These are phyloP conservation scores for Mythimna albipuncta DNA, from an alignment of 2,888 invertebrate genomes.

Conservation along the genomic window DNA sequence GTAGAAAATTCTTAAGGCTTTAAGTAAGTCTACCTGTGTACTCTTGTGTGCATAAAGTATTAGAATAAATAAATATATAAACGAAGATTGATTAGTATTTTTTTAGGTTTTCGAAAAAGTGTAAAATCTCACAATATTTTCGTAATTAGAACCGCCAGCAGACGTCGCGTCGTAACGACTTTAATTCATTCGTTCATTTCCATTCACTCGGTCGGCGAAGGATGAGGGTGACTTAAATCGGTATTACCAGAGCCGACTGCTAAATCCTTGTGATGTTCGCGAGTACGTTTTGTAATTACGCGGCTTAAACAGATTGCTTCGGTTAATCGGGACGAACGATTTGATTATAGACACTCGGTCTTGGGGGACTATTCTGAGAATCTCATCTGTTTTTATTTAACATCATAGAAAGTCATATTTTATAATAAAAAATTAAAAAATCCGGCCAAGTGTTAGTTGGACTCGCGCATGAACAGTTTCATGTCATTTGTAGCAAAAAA, in stretches of 20 bases:
- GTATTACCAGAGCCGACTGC: slow-evolving; percentile 75
- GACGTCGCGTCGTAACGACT: slow-evolving; percentile 71
- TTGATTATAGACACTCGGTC: slow-evolving; percentile 70
- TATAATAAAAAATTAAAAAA: background rate
- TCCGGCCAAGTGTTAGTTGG: too few species aligned
- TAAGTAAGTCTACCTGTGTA: too few species aligned
- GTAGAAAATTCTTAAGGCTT: too few species aligned
- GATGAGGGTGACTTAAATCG: slow-evolving; percentile 77
- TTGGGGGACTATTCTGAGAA: slow-evolving; percentile 50
- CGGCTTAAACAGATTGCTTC: slow-evolving; percentile 80
- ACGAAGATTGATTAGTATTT: background rate
- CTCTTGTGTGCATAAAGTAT: too few species aligned
- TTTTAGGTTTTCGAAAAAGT: background rate
- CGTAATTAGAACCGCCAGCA: slow-evolving; percentile 72
- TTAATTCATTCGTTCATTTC: slow-evolving; percentile 83
- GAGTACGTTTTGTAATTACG: slow-evolving; percentile 84
- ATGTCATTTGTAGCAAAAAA: too few species aligned
- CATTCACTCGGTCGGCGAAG: slow-evolving; percentile 74
- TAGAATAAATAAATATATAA: background rate
- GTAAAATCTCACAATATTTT: slow-evolving; percentile 70
- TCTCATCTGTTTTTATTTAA: background rate
- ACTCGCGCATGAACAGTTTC: too few species aligned
- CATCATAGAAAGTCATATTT: too few species aligned
- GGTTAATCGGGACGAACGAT: slow-evolving; percentile 76
- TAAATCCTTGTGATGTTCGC: slow-evolving; percentile 80